Evolutionary conservation across 2,888 invertebrate species (phyloP).

Genomic region (Eilema griseolum): DNA sequence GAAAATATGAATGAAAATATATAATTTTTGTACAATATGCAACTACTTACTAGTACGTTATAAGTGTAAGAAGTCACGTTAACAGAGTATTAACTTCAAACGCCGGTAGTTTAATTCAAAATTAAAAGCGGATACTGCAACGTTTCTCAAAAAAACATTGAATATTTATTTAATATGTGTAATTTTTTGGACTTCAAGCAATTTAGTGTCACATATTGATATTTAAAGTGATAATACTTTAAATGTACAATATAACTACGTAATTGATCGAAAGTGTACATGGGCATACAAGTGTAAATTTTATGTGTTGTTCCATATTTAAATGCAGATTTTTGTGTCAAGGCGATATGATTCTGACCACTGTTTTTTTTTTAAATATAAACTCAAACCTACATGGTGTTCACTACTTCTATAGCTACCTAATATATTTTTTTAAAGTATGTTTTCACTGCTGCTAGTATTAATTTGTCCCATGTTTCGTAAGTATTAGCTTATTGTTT

Average conservation of each 20-base stretch:
- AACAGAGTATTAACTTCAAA: neutral
- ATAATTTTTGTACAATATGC: neutral
- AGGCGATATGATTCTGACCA: neutral
- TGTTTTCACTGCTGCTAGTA: no score
- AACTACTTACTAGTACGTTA: no score
- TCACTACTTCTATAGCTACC: neutral
- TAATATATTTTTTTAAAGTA: no score
- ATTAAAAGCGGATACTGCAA: neutral
- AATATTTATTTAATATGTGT: neutral
- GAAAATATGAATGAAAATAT: no score
- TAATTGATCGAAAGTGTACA: neutral
- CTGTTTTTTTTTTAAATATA: neutral
- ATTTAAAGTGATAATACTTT: neutral
- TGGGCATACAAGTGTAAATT: neutral
- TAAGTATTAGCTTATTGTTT: no score
- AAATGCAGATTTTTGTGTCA: neutral
- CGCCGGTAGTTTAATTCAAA: neutral
- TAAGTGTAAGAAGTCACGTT: neutral
- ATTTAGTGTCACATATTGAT: neutral
- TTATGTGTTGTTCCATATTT: slow-evolving; percentile 1
- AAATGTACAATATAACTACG: neutral
- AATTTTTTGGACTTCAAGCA: neutral
- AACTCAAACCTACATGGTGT: neutral
- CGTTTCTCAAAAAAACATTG: neutral
- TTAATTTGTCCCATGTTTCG: no score